Evolutionary conservation across 2,113 vertebrate genomes (phyloP).

Genomic region (Osmerus eperlanus): DNA sequence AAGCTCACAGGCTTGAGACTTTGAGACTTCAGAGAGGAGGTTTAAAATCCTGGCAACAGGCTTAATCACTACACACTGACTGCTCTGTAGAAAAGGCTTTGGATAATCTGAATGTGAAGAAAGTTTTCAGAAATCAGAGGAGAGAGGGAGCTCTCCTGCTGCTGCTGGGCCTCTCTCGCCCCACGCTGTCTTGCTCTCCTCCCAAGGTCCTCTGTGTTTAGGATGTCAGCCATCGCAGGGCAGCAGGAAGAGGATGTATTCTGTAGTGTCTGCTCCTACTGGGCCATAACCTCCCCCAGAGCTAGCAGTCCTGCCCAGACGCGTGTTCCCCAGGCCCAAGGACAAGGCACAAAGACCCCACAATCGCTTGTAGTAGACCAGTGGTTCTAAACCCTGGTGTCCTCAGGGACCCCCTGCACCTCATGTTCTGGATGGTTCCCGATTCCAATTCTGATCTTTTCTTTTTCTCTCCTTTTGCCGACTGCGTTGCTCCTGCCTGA

Average conservation of each 20-base stretch:
- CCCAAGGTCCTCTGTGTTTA: neutral
- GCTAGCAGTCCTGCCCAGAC: neutral
- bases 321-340: too few species aligned
- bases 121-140: constrained; percentile 31
- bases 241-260: neutral
- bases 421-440: too few species aligned
- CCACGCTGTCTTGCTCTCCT: neutral
- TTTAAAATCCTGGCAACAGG: constrained; percentile 30
- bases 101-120: constrained; percentile 41
- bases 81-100: constrained; percentile 39
- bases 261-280: neutral
- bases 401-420: too few species aligned
- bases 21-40: constrained; percentile 4
- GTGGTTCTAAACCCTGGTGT: too few species aligned
- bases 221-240: neutral
- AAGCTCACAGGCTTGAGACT: constrained; percentile 1
- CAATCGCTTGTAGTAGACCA: too few species aligned
- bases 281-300: neutral
- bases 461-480: too few species aligned
- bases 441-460: too few species aligned
- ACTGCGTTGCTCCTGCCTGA: too few species aligned
- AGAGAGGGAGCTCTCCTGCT: neutral
- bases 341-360: too few species aligned
- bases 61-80: constrained; percentile 35
- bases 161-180: neutral